These are phyloP conservation scores for Nothobranchius kuhntae DNA, from an alignment of 2,113 vertebrate species.

Conservation along the genomic window DNA sequence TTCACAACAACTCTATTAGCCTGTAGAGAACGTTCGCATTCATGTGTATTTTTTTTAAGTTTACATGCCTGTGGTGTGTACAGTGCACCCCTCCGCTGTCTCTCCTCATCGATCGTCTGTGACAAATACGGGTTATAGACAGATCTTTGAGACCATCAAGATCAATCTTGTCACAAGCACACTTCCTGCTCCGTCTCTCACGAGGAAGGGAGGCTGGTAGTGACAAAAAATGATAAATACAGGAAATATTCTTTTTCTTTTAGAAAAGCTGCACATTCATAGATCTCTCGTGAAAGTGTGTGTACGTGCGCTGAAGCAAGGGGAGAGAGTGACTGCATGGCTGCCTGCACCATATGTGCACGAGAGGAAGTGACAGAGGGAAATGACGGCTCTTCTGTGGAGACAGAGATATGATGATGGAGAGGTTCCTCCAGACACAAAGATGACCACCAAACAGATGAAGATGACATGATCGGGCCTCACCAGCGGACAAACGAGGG, in stretches of 20 bases:
- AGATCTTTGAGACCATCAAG: conserved; percentile 48
- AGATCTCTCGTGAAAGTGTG: conserved; percentile 14
- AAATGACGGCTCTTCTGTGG: conserved; percentile 40
- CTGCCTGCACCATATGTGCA: conserved; percentile 30
- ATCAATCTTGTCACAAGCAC: conserved; percentile 62
- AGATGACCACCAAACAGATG: neutral
- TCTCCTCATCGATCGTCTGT: conserved; percentile 52
- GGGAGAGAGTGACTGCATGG: conserved; percentile 5
- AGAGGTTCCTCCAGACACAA: conserved; percentile 42
- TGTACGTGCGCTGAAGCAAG: conserved; percentile 6
- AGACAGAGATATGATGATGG: conserved; percentile 48
- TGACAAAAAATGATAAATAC: conserved; percentile 1
- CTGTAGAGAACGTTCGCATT: neutral
- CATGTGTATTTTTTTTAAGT: neutral
- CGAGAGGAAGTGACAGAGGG: conserved; percentile 58
- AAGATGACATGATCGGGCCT: no score
- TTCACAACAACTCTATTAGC: conserved; percentile 61
- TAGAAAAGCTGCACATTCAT: conserved; percentile 5
- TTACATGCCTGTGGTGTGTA: conserved; percentile 22
- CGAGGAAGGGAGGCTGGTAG: conserved; percentile 18
- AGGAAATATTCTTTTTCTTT: neutral
- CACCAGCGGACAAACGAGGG: no score
- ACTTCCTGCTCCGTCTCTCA: conserved; percentile 53
- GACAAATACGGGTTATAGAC: conserved; percentile 67
- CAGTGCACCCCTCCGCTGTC: conserved; percentile 38